phyloP scores from a whole-genome alignment of 2,797 vertebrate species.

The Todus mexicanus region DNA sequence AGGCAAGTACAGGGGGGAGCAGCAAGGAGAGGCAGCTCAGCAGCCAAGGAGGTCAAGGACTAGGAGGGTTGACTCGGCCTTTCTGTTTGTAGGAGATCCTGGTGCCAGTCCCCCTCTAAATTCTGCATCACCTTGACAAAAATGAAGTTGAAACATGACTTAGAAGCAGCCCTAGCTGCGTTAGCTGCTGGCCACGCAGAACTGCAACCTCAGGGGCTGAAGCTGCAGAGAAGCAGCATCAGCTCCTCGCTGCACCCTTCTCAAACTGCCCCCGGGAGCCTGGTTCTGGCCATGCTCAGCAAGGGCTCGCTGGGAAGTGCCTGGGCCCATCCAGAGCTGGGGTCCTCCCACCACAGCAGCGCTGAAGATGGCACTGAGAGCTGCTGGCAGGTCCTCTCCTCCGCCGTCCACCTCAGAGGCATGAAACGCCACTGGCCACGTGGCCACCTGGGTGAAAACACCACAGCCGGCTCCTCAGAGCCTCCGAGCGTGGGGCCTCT shows the following conservation, averaged over 20 bases:
- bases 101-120: not conserved
- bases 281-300: not conserved
- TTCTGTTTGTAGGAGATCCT: not conserved
- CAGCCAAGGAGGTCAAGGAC: not conserved
- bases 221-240: not conserved
- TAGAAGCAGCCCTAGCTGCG: not conserved
- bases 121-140: not conserved
- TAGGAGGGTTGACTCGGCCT: not conserved
- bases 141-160: not conserved
- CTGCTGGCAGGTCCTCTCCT: not conserved
- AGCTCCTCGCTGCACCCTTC: not conserved
- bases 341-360: not conserved
- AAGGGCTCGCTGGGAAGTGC: not conserved
- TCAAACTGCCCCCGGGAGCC: not conserved
- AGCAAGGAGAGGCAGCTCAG: not conserved
- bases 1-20: not conserved
- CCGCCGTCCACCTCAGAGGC: not conserved
- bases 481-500: not conserved
- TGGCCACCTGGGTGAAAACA: not conserved
- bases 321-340: not conserved
- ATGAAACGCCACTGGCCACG: not conserved
- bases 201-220: not conserved
- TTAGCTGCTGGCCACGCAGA: not conserved
- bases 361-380: not conserved
- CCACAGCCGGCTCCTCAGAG: not conserved